Evolutionary conservation across 2,113 vertebrate genomes (phyloP), one percentile per base, ranked within the genome.

Genomic region (Steatornis caripensis): DNA sequence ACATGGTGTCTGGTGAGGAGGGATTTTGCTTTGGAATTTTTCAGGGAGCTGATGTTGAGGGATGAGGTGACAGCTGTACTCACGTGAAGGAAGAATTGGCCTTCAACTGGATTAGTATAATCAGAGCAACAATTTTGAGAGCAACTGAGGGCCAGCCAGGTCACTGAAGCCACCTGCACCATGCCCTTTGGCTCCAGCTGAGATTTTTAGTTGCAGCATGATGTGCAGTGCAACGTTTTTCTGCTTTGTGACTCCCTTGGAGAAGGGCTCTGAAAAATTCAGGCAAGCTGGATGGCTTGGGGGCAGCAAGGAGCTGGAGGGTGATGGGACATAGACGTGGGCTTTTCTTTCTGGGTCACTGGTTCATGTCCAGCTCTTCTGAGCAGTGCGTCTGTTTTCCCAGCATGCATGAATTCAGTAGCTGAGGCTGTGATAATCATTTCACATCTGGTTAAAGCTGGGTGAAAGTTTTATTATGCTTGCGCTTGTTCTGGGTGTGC

Each of bases 61-160:
- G 77, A 78, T 95, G 86, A 80, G 30, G 15, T 92, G 54, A 88
- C 89, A 90, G 68, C 85, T 34, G 36, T n/a, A 34, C 26, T 84
- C 16, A 11, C 69, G 45, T 64, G 65, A 89, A 92, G 86, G 83
- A 79, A 76, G 49, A 60, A 49, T 4, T 95, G 94, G 57, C 70
- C 77, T 96, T 94, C 86, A 69, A 70, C 75, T 96, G 79, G 87
- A 66, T 95, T 96, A 93, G 36, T 90, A 76, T 93, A 87, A 93
- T 80, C 32, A 43, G 36, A 75, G 43, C 86, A 96, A 80, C 80
- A 92, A 90, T 89, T 92, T 41, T 57, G 64, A 86, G 57, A 89
- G 93, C 51, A 81, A 92, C 65, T 78, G 88, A 64, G 58, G 80
- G 89, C 92, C 76, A 82, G 1, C 19, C 2, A 1, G 69, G 83